Conservation (phyloP, 2,888 invertebrate genomes). For the Leptopilina drosophilae region DNA sequence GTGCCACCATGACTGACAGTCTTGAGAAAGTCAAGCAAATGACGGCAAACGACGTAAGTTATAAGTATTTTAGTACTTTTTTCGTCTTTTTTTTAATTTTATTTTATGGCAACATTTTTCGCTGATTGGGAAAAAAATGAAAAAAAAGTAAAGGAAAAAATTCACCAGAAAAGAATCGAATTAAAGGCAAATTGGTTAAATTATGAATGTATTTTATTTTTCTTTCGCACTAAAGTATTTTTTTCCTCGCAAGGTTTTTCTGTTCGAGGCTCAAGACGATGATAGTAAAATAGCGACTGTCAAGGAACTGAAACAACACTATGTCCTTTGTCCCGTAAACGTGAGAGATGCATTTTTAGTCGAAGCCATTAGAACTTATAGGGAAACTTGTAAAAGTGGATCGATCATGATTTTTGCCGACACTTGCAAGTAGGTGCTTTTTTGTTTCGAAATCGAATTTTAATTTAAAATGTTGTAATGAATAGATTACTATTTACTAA, state of each 20-base stretch:
- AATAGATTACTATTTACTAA: too few species aligned
- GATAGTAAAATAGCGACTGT: conserved; percentile 89
- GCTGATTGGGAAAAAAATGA: neutral
- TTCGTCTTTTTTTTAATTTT: neutral
- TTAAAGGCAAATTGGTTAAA: neutral
- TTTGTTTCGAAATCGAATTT: neutral
- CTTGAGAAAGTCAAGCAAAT: conserved; percentile 83
- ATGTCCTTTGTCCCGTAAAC: conserved; percentile 93
- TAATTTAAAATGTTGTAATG: neutral
- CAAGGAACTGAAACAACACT: conserved; percentile 92
- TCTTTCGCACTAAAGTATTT: neutral
- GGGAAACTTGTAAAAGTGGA: conserved; percentile 84
- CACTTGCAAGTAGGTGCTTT: conserved; percentile 89
- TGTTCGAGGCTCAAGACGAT: conserved; percentile 79
- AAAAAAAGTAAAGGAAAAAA: too few species aligned
- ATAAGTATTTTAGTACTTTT: neutral
- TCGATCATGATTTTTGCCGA: conserved; percentile 97
- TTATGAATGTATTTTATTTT: too few species aligned
- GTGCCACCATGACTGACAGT: conserved; percentile 95
- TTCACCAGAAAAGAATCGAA: neutral
- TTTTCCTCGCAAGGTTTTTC: conserved; percentile 70
- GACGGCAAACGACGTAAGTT: conserved; percentile 81
- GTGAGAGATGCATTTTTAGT: conserved; percentile 95
- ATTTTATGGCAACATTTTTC: neutral
- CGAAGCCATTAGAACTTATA: conserved; percentile 87